Evolutionary conservation across 2,797 vertebrate genomes (phyloP).

Genomic region (Amblyraja radiata): DNA sequence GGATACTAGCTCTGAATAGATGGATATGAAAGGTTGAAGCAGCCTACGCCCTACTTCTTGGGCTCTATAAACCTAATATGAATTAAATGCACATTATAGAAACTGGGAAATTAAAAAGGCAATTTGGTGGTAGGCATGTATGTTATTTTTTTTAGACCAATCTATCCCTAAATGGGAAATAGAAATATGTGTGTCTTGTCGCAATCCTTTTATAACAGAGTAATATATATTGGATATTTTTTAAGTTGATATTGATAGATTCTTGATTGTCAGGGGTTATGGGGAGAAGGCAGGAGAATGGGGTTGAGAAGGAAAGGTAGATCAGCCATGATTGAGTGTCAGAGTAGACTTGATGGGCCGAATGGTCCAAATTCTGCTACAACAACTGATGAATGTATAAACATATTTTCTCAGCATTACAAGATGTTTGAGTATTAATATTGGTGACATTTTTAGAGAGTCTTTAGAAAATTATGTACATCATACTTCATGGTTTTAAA

Average conservation of each 20-base stretch:
- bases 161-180: not conserved
- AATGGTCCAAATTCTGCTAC: too few species aligned
- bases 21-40: not conserved
- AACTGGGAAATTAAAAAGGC: not conserved
- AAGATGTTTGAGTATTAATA: not conserved
- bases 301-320: too few species aligned
- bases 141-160: not conserved
- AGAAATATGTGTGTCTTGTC: not conserved
- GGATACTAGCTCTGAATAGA: not conserved
- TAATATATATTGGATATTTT: too few species aligned
- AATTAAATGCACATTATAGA: not conserved
- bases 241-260: too few species aligned
- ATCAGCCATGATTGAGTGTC: too few species aligned
- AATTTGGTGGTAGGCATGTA: not conserved
- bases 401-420: not conserved
- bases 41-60: not conserved
- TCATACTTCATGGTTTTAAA: not conserved
- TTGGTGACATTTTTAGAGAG: not conserved
- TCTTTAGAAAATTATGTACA: not conserved
- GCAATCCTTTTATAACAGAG: not conserved
- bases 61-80: not conserved
- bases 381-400: too few species aligned
- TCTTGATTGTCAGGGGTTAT: too few species aligned
- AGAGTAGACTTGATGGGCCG: too few species aligned
- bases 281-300: too few species aligned